phyloP scores from a whole-genome alignment of 2,888 invertebrate genomes.

The Epinotia demarniana region DNA sequence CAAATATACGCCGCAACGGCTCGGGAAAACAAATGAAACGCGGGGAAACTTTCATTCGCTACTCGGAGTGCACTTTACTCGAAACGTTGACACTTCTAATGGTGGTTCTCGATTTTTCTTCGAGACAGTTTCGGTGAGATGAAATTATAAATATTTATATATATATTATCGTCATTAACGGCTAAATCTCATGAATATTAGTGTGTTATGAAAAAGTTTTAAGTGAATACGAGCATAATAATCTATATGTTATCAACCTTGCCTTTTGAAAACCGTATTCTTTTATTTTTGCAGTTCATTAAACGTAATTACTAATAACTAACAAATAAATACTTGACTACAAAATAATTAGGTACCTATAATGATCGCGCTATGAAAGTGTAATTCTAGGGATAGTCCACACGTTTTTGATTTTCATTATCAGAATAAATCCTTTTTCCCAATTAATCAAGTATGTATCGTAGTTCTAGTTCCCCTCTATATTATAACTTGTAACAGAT shows the following conservation, averaged over 20 bases:
- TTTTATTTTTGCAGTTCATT: too few relatives aligned
- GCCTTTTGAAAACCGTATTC: too few relatives aligned
- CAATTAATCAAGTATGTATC: too few relatives aligned
- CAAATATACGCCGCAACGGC: conserved; percentile 68
- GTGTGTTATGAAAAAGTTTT: background rate
- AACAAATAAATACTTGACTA: too few relatives aligned
- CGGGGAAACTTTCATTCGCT: conserved; percentile 78
- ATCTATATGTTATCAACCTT: too few relatives aligned
- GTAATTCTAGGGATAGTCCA: too few relatives aligned
- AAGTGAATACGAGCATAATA: background rate
- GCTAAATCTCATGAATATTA: background rate
- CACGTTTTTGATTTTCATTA: background rate
- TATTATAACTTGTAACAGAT: too few relatives aligned
- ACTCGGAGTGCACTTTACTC: conserved; percentile 72
- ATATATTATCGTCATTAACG: background rate
- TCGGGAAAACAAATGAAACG: conserved; percentile 72
- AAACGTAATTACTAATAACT: too few relatives aligned
- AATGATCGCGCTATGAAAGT: too few relatives aligned
- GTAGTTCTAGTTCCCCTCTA: too few relatives aligned
- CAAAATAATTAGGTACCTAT: too few relatives aligned
- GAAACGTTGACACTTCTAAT: conserved; percentile 59
- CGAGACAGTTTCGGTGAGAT: conserved; percentile 3
- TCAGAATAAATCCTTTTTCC: background rate
- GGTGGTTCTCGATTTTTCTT: conserved; percentile 52
- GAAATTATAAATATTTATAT: conserved; percentile 4